Evolutionary conservation across 2,888 invertebrate species (phyloP), one percentile per base, ranked within the genome.

Genomic region (Artemia sp.): DNA sequence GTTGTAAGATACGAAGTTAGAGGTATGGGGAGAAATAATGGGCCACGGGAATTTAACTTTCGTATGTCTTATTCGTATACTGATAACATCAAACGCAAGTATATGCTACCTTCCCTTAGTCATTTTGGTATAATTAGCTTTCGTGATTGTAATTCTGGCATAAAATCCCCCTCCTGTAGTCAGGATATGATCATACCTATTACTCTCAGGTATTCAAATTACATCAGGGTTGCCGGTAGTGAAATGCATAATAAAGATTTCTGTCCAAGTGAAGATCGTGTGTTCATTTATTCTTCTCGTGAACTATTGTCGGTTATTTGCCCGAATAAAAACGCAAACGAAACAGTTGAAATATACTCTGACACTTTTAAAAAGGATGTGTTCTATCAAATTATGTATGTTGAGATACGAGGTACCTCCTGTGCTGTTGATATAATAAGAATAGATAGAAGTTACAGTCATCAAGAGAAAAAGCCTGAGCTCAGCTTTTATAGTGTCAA

Each of bases 291-390:
- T 24, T 58, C 64, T 19, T 58, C 64, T n/a, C 14, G 24, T 8
- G 64, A n/a, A 58, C 64, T 58, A 24, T 10, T 19, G 8, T 24
- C 14, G 24, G 24, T 58, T 58, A 58, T 58, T 58, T 58, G 64
- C 11, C 64, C n/a, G 14, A 19, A n/a, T 10, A 24, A 24, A 58
- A 24, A 58, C 8, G 64, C 64, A 19, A 58, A 58, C 10, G 64
- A 58, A 58, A 58, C 64, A 11, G 64, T 58, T n/a, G 64, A 58
- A 24, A 58, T 58, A 58, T 58, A 19, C 24, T 58, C 64, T 24
- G 64, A 58, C 24, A n/a, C 24, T 58, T 8, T 58, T 24, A 24
- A 24, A n/a, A 58, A 10, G 64, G 64, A 58, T 24, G 64, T 24
- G 14, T 38, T 38, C 6, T 38, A 38, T 38, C 1, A 38, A 38